Conservation (phyloP, 1,140 invertebrate genomes). For the Papilio helenus region DNA sequence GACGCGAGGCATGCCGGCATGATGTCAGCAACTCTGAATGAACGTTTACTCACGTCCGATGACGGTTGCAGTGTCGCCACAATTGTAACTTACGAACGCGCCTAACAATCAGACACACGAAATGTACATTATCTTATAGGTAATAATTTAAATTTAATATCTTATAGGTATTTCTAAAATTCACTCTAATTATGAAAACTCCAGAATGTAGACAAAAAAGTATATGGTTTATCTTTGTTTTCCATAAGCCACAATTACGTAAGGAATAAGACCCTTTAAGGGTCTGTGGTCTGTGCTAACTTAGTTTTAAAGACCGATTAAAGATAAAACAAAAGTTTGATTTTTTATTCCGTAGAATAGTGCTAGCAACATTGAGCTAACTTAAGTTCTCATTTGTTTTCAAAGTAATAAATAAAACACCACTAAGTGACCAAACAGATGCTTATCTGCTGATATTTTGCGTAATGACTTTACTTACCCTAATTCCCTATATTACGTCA, state of each 20-base stretch:
- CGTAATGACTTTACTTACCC: constrained; percentile 23
- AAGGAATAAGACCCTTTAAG: too few relatives aligned
- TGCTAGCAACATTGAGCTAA: not conserved
- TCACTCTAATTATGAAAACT: too few relatives aligned
- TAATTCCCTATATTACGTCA: constrained; percentile 14
- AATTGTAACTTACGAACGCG: not conserved
- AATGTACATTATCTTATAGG: not conserved
- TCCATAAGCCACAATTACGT: too few relatives aligned
- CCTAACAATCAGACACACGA: not conserved
- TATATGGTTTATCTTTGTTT: too few relatives aligned
- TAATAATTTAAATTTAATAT: too few relatives aligned
- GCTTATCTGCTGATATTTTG: constrained; percentile 18
- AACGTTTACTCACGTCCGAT: constrained; percentile 20
- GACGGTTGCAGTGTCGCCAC: not conserved
- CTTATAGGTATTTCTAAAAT: too few relatives aligned
- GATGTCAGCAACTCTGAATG: constrained; percentile 8
- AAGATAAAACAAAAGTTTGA: too few relatives aligned
- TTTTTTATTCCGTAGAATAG: too few relatives aligned
- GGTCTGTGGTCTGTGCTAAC: too few relatives aligned
- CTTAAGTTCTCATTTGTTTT: not conserved
- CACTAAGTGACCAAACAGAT: constrained; percentile 8
- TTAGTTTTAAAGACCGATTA: too few relatives aligned
- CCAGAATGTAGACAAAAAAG: too few relatives aligned
- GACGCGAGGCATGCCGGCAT: not conserved
- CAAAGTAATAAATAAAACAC: not conserved